Conservation (phyloP, 1,140 invertebrate genomes). For the Drosophila cardini region DNA sequence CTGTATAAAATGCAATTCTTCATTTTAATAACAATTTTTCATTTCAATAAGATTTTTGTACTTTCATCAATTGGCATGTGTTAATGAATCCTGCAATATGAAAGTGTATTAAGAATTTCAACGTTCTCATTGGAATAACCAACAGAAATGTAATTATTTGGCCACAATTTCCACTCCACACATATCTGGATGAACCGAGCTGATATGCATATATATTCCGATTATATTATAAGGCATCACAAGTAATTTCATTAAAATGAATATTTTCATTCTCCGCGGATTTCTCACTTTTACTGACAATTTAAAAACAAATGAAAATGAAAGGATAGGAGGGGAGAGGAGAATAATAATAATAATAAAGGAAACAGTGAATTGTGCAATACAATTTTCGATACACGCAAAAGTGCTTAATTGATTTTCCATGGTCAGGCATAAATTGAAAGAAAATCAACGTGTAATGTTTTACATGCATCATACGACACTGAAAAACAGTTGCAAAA, state of each 20-base stretch:
- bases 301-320: slow-evolving; percentile 21
- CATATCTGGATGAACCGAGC: not conserved
- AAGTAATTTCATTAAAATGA: slow-evolving; percentile 37
- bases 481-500: slow-evolving; percentile 1
- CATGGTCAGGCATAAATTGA: slow-evolving; percentile 64
- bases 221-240: slow-evolving; percentile 22
- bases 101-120: slow-evolving; percentile 39
- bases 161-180: not conserved
- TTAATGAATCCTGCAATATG: slow-evolving; percentile 35
- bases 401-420: slow-evolving; percentile 68
- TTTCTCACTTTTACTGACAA: slow-evolving; percentile 58
- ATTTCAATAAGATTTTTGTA: not conserved
- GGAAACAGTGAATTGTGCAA: slow-evolving; percentile 24
- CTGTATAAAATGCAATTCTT: not conserved
- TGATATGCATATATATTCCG: slow-evolving; percentile 6
- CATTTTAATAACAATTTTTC: not conserved
- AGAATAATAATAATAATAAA: slow-evolving; percentile 2
- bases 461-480: slow-evolving; percentile 9
- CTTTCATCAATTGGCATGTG: slow-evolving; percentile 13
- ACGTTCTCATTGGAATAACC: slow-evolving; percentile 29
- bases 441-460: slow-evolving; percentile 21
- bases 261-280: slow-evolving; percentile 44
- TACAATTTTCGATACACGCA: slow-evolving; percentile 46
- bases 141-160: slow-evolving; percentile 62
- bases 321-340: slow-evolving; percentile 5